Evolutionary conservation across 2,888 invertebrate genomes (phyloP).

Genomic region (Agapostemon virescens): DNA sequence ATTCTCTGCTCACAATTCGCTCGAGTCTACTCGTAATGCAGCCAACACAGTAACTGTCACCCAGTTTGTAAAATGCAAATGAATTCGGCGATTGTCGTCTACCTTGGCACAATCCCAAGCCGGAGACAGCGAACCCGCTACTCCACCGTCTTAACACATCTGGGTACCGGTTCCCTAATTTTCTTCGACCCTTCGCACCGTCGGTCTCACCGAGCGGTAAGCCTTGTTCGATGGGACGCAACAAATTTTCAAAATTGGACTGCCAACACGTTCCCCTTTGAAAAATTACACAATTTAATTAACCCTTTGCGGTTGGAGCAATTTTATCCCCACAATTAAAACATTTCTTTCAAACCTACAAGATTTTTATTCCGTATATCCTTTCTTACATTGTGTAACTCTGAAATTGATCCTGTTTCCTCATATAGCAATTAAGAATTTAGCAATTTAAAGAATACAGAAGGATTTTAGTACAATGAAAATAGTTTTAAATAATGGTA

Average conservation of each 20-base stretch:
- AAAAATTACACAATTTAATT: no score
- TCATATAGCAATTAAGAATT: no score
- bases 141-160: neutral
- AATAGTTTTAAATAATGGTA: no score
- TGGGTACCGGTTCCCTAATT: neutral
- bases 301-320: no score
- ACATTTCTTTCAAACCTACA: no score
- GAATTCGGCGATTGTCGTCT: conserved; percentile 1
- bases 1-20: neutral
- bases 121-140: neutral
- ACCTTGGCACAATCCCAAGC: neutral
- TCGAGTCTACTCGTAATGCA: neutral
- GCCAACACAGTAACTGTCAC: neutral
- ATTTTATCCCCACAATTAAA: no score
- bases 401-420: no score
- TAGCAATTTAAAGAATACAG: no score
- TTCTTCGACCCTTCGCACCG: neutral
- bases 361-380: no score
- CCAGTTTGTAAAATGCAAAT: conserved; percentile 2
- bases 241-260: neutral
- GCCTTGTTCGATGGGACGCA: neutral
- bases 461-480: no score
- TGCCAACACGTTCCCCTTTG: no score
- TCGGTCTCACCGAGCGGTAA: neutral
- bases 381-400: no score